Evolutionary conservation across 2,888 invertebrate genomes (phyloP).

Genomic region (Trichopoda pennipes): DNA sequence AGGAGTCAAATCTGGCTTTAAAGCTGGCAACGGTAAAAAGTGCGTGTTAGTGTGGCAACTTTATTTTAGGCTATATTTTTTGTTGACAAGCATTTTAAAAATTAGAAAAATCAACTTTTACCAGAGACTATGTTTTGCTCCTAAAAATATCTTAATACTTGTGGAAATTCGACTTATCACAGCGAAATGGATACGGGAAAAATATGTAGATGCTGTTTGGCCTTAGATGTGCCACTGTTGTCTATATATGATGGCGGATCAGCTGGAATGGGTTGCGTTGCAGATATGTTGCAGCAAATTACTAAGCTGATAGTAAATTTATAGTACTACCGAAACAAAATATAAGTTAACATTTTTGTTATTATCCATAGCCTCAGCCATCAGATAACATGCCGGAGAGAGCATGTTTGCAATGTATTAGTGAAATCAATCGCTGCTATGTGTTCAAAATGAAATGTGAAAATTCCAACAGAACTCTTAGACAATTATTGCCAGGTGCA

Average conservation of each 20-base stretch:
- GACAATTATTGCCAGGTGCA: slow-evolving; percentile 76
- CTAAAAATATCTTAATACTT: not conserved
- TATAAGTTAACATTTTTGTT: not conserved
- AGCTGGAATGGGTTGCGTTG: slow-evolving; percentile 72
- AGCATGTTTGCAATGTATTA: slow-evolving; percentile 79
- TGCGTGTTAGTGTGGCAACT: not conserved
- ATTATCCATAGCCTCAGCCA: slow-evolving; percentile 73
- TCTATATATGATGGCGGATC: slow-evolving; percentile 77
- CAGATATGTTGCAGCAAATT: slow-evolving; percentile 77
- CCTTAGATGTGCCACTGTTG: slow-evolving; percentile 75
- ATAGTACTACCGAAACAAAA: not conserved
- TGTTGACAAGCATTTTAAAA: slow-evolving; percentile 4
- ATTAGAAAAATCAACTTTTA: not conserved
- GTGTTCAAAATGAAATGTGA: slow-evolving; percentile 80
- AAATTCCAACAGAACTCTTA: slow-evolving; percentile 78
- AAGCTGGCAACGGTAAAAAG: too few relatives aligned
- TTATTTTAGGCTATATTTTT: not conserved
- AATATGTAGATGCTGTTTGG: slow-evolving; percentile 79
- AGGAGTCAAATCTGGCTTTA: too few relatives aligned
- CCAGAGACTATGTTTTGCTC: not conserved
- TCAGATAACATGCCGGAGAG: slow-evolving; percentile 79
- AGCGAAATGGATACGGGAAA: slow-evolving; percentile 75
- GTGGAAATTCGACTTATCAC: not conserved
- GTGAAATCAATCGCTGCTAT: slow-evolving; percentile 79
- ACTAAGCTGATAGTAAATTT: slow-evolving; percentile 73